Evolutionary conservation across 2,113 vertebrate species (phyloP), one percentile per base, ranked within the genome.

Genomic region (Oxyura jamaicensis): DNA sequence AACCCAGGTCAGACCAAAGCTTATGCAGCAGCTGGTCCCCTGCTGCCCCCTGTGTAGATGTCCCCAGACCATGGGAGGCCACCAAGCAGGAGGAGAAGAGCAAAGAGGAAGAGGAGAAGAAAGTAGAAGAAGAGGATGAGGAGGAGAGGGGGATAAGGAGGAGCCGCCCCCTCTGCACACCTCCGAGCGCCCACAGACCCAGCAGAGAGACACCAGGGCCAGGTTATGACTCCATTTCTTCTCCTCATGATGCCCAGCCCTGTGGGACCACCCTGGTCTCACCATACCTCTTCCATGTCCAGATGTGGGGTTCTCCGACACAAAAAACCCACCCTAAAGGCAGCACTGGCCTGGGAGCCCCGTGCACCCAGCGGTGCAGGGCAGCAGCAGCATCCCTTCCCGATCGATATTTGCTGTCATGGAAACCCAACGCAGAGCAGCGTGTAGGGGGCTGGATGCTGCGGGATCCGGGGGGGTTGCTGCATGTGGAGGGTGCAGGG

Each of bases 351-450:
- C 0, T 1, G 55, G 31, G 5, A 36, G 8, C 9, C 33, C 31
- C 52, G 48, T 19, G n/a, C 31, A 66, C 46, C 69, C 42, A 20
- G 41, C 41, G 11, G 6, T 4, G 42, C 41, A 0, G 3, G 83
- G 35, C 59, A 81, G 55, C 65, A 0, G 3, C 66, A 65, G 78
- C 88, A 81, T 53, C 42, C 46, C 66, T 86, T 94, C 66, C 44
- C 78, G 69, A 90, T 86, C 9, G 10, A 91, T 92, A 86, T 86
- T 65, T 2, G 94, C 53, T 92, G 86, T 92, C 91, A 94, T 94
- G 95, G 96, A 93, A 97, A 97, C 92, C 55, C 16, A 80, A 89
- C 41, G 13, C 92, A 94, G 79, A 56, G 67, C 76, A 72, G 77
- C 68, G 39, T 28, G 6, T 12, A 68, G 59, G 12, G 46, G 44